Evolutionary conservation across 2,888 invertebrate genomes (phyloP), one percentile per base, ranked within the genome.

Genomic region (Lasius platythorax): DNA sequence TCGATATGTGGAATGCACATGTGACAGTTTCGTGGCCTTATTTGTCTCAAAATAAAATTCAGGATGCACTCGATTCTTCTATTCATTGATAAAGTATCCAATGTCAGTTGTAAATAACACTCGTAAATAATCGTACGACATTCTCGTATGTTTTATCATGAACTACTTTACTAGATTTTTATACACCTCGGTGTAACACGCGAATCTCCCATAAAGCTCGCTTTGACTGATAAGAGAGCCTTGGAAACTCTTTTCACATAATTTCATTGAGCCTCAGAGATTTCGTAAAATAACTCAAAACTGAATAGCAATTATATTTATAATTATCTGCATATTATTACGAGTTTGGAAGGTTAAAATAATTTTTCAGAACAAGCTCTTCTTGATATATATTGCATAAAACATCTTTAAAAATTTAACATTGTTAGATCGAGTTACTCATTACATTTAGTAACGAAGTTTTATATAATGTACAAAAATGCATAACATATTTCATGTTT

Each of bases 171-270:
- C 66, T 53, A 18, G 28, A 28, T 66, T 76, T 66, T 76, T 66
- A 43, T 18, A 64, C 18, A 64, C n/a, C 5, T 64, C 37, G 6
- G 33, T 46, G 23, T 18, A 53, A 50, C 64, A 66, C 28, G 64
- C 64, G 46, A 64, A 66, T 76, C 3, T 66, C 28, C n/a, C 37
- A 3, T 43, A 58, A 75, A 63, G 8, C n/a, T 63, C n/a, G 23
- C n/a, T 46, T 64, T 11, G 33, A 15, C 46, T 46, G 33, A 74
- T 75, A 63, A 75, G 15, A 15, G 3, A 66, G 37, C 50, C n/a
- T 76, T 53, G n/a, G 8, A 28, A 76, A 53, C 12, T 50, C n/a
- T 56, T 50, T 67, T 23, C 6, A 56, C 1, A 6, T 50, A 2
- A 18, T 75, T 75, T 76, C 5, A 12, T 28, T 66, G 18, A 56